Conservation (phyloP, 2,113 vertebrate species). For the Bubo scandiacus region DNA sequence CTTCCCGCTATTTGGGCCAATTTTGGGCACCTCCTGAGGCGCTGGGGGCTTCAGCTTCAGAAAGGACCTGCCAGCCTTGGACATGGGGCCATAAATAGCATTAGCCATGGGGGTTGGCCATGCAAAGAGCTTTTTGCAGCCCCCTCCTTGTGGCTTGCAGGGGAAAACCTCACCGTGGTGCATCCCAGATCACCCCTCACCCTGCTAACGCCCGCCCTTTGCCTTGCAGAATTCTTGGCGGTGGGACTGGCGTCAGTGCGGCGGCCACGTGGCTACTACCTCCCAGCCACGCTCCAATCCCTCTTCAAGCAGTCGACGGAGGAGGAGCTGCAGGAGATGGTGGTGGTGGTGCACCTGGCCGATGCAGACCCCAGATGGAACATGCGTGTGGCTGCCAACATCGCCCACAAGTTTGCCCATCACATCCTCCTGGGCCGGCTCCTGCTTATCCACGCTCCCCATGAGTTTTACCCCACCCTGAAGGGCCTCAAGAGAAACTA, state of each 20-base stretch:
- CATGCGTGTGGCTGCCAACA: background rate
- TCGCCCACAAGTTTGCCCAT: slow-evolving; percentile 60
- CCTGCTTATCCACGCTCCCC: slow-evolving; percentile 74
- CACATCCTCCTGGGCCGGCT: slow-evolving; percentile 75
- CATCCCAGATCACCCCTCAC: background rate
- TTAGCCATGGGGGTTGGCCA: fast-evolving
- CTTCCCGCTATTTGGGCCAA: background rate
- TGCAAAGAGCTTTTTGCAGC: background rate
- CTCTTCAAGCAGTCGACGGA: slow-evolving; percentile 79
- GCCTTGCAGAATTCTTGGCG: slow-evolving; percentile 75
- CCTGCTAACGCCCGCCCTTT: background rate
- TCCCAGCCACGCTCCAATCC: slow-evolving; percentile 78
- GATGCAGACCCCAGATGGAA: slow-evolving; percentile 76
- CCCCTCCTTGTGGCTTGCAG: background rate
- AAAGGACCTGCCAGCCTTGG: background rate
- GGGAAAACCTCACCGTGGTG: fast-evolving
- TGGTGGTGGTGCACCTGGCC: slow-evolving; percentile 85
- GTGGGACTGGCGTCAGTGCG: slow-evolving; percentile 79
- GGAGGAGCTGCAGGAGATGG: slow-evolving; percentile 77
- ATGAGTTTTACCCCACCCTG: slow-evolving; percentile 65
- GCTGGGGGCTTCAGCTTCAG: background rate
- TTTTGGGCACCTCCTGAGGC: background rate
- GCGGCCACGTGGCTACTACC: slow-evolving; percentile 69
- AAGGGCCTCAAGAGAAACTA: slow-evolving; percentile 78
- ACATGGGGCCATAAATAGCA: background rate